Evolutionary conservation across 2,797 vertebrate species (phyloP).

Genomic region (Passerculus sandwichensis): DNA sequence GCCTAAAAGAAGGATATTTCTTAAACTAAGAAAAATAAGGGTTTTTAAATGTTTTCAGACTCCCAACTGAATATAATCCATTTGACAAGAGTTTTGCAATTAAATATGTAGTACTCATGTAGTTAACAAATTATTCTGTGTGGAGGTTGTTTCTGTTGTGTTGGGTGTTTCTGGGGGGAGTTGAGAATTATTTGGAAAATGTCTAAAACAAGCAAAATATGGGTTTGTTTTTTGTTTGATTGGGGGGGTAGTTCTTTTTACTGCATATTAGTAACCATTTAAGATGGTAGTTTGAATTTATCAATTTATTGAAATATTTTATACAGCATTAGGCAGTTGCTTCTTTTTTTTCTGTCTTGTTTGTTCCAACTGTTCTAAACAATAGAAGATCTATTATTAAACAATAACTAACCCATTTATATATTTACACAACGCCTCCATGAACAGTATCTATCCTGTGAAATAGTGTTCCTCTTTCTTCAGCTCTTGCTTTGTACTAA

Average conservation of each 20-base stretch:
- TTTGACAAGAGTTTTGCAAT: background rate
- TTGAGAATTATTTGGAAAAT: background rate
- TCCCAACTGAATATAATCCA: background rate
- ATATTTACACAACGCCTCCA: background rate
- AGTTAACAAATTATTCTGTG: background rate
- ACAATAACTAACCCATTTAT: background rate
- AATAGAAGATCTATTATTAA: background rate
- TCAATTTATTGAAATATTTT: background rate
- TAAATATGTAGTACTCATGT: background rate
- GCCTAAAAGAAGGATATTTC: background rate
- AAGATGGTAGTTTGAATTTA: background rate
- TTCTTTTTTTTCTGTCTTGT: background rate
- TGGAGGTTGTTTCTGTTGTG: background rate
- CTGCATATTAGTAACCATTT: background rate
- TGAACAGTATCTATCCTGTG: background rate
- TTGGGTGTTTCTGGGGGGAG: background rate
- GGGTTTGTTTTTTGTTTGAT: background rate
- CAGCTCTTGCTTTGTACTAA: background rate
- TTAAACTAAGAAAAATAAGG: background rate
- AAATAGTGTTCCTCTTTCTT: background rate
- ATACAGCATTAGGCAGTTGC: background rate
- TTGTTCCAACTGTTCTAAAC: background rate
- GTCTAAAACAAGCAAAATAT: background rate
- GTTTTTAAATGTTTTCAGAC: background rate
- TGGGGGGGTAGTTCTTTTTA: too few species aligned